Evolutionary conservation across 2,113 vertebrate species (phyloP).

Genomic region (Corythaixoides concolor): DNA sequence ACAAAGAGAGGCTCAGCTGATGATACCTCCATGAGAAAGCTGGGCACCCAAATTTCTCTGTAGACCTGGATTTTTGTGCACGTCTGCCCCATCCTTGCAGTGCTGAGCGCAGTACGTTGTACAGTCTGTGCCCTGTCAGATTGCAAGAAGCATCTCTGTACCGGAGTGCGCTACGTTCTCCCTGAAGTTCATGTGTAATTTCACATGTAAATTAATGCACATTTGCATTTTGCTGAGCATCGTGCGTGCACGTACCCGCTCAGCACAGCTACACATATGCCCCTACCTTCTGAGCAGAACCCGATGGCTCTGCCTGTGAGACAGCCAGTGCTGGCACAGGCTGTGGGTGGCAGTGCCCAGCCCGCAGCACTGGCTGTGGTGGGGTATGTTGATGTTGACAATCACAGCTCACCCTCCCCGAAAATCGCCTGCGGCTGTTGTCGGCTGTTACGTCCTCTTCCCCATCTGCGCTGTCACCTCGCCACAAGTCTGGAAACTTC

Average conservation of each 20-base stretch:
- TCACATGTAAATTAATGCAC: constrained; percentile 28
- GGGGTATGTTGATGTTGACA: not conserved
- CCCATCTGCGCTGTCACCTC: not conserved
- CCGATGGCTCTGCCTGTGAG: not conserved
- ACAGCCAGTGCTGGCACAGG: not conserved
- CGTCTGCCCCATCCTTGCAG: not conserved
- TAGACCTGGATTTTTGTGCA: not conserved
- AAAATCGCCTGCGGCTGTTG: not conserved
- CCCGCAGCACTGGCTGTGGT: not conserved
- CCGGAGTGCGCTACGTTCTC: not conserved
- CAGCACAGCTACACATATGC: not conserved
- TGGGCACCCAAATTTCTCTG: not conserved
- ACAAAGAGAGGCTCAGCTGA: not conserved
- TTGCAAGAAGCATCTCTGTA: not conserved
- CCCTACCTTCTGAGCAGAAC: not conserved
- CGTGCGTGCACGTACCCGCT: fast-evolving
- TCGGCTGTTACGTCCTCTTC: not conserved
- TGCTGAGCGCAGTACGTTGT: not conserved
- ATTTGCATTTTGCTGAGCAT: not conserved
- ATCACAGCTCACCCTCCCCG: not conserved
- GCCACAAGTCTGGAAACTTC: not conserved
- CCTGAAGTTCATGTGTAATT: not conserved
- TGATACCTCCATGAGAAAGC: not conserved
- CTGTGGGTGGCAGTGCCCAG: not conserved
- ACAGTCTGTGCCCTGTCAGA: not conserved